Conservation (phyloP, 2,888 invertebrate species). For the Antheraea yamamai region DNA sequence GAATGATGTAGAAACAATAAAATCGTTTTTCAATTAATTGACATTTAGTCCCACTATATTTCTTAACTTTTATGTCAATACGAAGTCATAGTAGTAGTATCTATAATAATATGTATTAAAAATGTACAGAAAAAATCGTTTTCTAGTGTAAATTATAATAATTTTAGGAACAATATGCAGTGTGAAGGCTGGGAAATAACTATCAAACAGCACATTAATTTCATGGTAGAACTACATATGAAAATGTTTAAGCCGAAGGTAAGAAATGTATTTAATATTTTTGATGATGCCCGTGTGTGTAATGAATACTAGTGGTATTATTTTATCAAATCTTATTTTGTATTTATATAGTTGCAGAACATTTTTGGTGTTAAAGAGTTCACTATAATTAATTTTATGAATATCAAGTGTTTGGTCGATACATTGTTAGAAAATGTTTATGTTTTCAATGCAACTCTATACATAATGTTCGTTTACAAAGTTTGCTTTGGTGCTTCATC, state of each 20-base stretch:
- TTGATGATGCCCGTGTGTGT: not conserved
- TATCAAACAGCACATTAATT: constrained; percentile 21
- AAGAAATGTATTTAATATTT: constrained; percentile 30
- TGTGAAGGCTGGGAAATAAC: constrained; percentile 28
- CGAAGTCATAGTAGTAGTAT: constrained; percentile 44
- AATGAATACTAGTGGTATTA: not conserved
- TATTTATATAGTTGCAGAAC: not conserved
- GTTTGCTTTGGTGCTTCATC: not conserved
- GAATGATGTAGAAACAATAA: not conserved
- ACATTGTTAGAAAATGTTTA: not conserved
- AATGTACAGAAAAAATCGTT: not conserved
- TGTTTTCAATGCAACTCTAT: not conserved
- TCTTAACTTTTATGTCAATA: constrained; percentile 52
- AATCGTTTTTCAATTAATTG: constrained; percentile 35
- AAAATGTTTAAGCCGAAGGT: constrained; percentile 29
- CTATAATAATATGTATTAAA: not conserved
- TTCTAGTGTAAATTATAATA: constrained; percentile 23
- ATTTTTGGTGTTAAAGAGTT: not conserved
- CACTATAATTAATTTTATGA: too few species aligned
- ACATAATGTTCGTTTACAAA: not conserved
- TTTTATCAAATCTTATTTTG: not conserved
- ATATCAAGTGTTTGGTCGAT: not conserved
- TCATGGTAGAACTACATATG: not conserved
- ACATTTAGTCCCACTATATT: constrained; percentile 46
- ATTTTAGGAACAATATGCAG: constrained; percentile 33